Base-by-base conservation (phyloP, 30 jellyfish, hydroid and myxozoan species). In the Aurelia aurita region DNA sequence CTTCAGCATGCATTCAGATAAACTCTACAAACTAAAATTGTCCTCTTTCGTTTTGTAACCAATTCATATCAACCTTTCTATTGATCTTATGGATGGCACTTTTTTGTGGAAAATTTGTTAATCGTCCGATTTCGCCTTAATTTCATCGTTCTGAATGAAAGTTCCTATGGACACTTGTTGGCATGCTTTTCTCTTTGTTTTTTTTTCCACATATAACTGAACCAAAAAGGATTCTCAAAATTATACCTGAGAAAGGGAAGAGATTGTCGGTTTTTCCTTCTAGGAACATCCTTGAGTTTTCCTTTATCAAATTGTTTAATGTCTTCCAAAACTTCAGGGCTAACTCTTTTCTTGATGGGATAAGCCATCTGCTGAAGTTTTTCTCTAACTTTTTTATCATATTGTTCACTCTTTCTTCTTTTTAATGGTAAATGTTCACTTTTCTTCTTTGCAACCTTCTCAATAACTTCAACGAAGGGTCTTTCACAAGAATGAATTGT, bases 331-430 rank as follows among this genome's bases (percentile, higher is more conserved):
- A 87, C 32, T 58, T 67, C 87, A 10, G 96, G 86, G 2, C 86
- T 65, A 8, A 87, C 81, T 73, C 80, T 79, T 82, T 72, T 71
- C 64, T 77, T 26, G 22, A 93, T 51, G 0, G 99, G 99, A 11
- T 25, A 71, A 25, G 96, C 92, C 97, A 93, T 87, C 29, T 61
- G 72, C 76, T 62, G 47, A 13, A 93, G 69, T 47, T 93, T 88
- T 26, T 78, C 90, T 54, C 87, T 59, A 25, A 85, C 91, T 57
- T 88, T 76, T 25, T 63, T 80, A 22, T 76, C 89, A 65, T 86
- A 74, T 18, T 66, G 82, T 46, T 86, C 90, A 54, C 97, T 89
- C 39, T 65, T 64, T 5, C 97, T 75, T 2, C 95, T 58, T 18
- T 39, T 72, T 3, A 89, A 43, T 23, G 77, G 32, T 39, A 15